phyloP scores from a whole-genome alignment of 2,797 vertebrate species.

The Tarsius wallacei region DNA sequence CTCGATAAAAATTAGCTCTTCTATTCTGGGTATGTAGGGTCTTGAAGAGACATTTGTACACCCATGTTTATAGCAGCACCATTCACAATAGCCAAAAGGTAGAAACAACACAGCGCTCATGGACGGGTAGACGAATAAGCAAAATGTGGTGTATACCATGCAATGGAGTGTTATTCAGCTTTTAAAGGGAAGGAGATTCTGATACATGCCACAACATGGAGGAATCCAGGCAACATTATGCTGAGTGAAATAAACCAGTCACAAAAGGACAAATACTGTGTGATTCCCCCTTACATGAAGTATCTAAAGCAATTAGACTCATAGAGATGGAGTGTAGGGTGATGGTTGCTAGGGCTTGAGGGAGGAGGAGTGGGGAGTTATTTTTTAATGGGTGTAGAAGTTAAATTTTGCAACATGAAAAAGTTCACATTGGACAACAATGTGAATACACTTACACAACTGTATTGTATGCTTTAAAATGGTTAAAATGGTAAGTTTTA shows the following conservation, averaged over 20 bases:
- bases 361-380: too few species aligned
- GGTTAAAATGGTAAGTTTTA: background rate
- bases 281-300: background rate
- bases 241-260: background rate
- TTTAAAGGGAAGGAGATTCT: background rate
- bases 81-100: background rate
- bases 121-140: too few species aligned
- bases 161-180: background rate
- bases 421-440: background rate
- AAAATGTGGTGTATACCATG: background rate
- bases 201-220: background rate
- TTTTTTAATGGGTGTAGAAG: background rate
- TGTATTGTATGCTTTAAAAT: background rate
- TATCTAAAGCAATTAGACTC: background rate
- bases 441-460: background rate
- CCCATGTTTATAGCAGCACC: accelerated
- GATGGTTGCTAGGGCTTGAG: background rate
- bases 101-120: background rate
- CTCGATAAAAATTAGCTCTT: background rate
- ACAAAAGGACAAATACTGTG: background rate
- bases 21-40: background rate
- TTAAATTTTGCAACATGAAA: background rate
- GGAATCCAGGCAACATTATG: background rate
- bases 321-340: background rate
- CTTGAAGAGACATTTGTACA: background rate